Evolutionary conservation across 2,888 invertebrate species (phyloP), one percentile per base, ranked within the genome.

Genomic region (Athalia rosae): DNA sequence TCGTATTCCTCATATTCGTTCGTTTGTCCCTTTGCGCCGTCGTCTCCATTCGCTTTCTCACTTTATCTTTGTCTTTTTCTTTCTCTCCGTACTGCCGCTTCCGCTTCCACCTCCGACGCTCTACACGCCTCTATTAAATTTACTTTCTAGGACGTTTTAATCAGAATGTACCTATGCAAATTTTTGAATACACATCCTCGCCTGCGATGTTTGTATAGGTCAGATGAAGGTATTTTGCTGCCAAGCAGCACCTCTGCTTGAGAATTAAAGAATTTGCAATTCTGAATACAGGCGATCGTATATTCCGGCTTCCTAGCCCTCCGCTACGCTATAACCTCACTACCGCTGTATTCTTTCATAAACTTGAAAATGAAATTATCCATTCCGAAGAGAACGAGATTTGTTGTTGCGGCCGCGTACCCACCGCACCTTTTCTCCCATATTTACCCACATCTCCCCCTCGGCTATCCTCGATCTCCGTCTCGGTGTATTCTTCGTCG

Each of bases 101-200:
- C 61, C 11, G 15, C 7, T 13, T 13, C 41, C 45, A 41, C 6
- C 64, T 43, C 45, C 41, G 11, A 6, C 43, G 15, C 74, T 47
- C 61, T 50, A 47, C 74, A 59, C 48, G 74, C 74, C 82, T 84
- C 87, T 87, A 89, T 89, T 89, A 89, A 88, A 89, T 89, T 89
- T 89, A 87, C 89, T 89, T 87, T 88, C 88, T 87, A 87, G 89
- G 88, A 89, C 88, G 89, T 88, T 89, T 89, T 89, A 89, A 89
- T 89, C 89, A 89, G 88, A 88, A 89, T 88, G 89, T 90, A 89
- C 89, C 89, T 89, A 90, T 90, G 89, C 89, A 90, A 90, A 90
- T 90, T 90, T 90, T 89, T 89, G 89, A 89, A 89, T 87, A 89
- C 88, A 90, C 88, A 89, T 87, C 83, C 83, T 76, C 76, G 50